Base-by-base conservation (phyloP, 2,113 vertebrate genomes). In the Corythornis cristatus region DNA sequence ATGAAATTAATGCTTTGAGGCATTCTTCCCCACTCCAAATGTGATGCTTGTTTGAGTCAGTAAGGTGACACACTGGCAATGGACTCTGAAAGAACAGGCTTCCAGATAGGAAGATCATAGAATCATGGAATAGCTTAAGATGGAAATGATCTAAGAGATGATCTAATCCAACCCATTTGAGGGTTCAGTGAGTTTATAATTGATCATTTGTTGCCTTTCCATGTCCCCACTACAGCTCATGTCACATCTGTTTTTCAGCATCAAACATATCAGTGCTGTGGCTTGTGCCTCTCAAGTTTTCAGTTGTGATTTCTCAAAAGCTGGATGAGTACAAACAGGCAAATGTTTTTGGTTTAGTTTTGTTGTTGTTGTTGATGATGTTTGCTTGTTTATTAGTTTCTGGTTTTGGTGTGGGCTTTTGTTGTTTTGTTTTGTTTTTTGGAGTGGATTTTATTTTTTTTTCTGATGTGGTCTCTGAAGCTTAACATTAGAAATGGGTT, bases 281-380 rank as follows among this genome's bases (percentile, higher is more conserved):
- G 19, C 57, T 76, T 29, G 3, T 40, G 50, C 72, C 20, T 40
- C 57, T 81, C 73, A 25, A 7, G 43, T 26, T 89, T 71, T 81
- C 74, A 15, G 61, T n/a, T 81, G 61, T 22, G 48, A 78, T 84
- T 82, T 89, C 83, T 95, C 17, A 25, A 82, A 75, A 83, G 42
- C 8, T 56, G 57, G 53, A 21, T 40, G 26, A 67, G 21, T 50
- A 45, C 11, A 51, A 45, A 9, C 61, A 67, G 43, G 29, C 20
- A 81, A 90, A 78, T 87, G 78, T 20, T 28, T 43, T 31, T 64
- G 6, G 7, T 56, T 20, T 37, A 10, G 37, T 37, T 37, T 37
- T 37, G 37, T 37, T 37, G 37, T 37, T 37, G 37, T 9, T 37
- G 35, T 37, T 37, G 37, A 9, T 37, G 37, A 37, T 37, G 37